Evolutionary conservation across 2,113 vertebrate species (phyloP).

Genomic region (Hiodon alosoides): DNA sequence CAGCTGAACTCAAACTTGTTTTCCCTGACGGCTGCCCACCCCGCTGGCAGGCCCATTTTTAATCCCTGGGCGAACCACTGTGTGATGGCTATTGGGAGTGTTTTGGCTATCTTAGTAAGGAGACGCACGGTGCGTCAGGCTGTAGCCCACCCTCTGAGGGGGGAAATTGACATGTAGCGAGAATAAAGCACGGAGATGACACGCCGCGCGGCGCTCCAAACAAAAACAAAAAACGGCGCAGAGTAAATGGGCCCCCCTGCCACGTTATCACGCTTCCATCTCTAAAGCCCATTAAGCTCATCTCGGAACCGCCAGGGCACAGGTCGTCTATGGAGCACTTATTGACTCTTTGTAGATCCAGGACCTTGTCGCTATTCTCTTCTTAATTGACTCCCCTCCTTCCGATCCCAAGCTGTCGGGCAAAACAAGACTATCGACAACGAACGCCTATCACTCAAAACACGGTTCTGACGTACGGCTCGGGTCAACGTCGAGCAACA

Average conservation of each 20-base stretch:
- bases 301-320: not conserved
- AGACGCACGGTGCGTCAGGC: not conserved
- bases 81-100: not conserved
- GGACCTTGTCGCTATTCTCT: too few species aligned
- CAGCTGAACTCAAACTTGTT: conserved; percentile 30
- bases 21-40: conserved; percentile 26
- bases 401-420: too few species aligned
- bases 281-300: not conserved
- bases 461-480: too few species aligned
- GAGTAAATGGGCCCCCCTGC: conserved; percentile 2
- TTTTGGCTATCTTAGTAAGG: conserved; percentile 19
- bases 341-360: too few species aligned
- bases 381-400: too few species aligned
- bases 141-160: not conserved
- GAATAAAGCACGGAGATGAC: not conserved
- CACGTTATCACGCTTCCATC: not conserved
- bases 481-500: too few species aligned
- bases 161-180: not conserved
- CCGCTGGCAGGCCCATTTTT: conserved; percentile 32
- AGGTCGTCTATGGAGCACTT: not conserved
- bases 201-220: not conserved
- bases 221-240: conserved; percentile 7
- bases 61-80: not conserved
- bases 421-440: too few species aligned
- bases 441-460: too few species aligned